These are phyloP conservation scores for Borostomias antarcticus DNA, from an alignment of 2,797 vertebrate species.

Conservation along the genomic window DNA sequence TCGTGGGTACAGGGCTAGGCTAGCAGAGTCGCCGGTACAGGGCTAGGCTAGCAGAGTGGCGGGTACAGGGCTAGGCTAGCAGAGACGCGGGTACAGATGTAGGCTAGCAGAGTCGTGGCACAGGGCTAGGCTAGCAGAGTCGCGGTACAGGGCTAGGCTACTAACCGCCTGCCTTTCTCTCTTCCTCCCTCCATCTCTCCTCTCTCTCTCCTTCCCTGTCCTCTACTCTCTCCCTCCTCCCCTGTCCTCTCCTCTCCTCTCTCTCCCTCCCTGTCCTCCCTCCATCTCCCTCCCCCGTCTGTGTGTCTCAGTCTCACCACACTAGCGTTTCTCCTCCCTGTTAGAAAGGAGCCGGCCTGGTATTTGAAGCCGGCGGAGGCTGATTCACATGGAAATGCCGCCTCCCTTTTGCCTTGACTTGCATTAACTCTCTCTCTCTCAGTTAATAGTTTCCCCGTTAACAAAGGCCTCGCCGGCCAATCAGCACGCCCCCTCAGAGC, in stretches of 20 bases:
- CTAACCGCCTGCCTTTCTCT: background rate
- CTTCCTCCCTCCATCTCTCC: background rate
- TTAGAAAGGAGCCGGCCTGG: constrained; percentile 76
- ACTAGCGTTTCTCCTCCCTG: background rate
- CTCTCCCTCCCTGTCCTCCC: background rate
- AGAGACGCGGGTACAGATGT: too few species aligned
- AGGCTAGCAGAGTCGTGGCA: too few species aligned
- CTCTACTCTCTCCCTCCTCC: background rate
- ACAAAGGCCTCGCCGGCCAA: constrained; percentile 77
- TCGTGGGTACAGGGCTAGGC: too few species aligned
- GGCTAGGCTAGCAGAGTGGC: too few species aligned
- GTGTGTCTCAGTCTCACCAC: background rate
- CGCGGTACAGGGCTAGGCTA: too few species aligned
- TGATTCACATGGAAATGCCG: constrained; percentile 85
- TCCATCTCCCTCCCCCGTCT: background rate
- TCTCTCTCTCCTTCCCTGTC: background rate
- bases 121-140: too few species aligned
- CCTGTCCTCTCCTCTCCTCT: background rate
- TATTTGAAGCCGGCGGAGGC: constrained; percentile 61
- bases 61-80: too few species aligned
- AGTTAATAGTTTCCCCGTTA: constrained; percentile 86
- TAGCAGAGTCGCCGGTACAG: too few species aligned
- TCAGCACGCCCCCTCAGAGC: background rate
- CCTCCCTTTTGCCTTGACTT: constrained; percentile 81
- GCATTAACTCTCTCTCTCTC: constrained; percentile 84